These are phyloP conservation scores for Peromyscus aztecus DNA, from an alignment of 2,797 vertebrate genomes.

Conservation along the genomic window DNA sequence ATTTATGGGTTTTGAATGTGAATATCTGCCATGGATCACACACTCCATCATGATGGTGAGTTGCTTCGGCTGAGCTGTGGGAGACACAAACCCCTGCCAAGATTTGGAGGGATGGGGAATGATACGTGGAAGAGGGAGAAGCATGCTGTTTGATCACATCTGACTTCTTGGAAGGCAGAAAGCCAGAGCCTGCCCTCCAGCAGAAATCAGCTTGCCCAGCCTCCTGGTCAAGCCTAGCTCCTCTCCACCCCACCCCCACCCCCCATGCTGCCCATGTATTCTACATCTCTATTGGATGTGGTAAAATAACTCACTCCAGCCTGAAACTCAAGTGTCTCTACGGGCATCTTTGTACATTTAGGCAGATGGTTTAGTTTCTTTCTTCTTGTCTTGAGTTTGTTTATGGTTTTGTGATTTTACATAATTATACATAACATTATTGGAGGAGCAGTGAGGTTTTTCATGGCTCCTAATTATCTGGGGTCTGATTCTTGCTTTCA, in stretches of 20 bases:
- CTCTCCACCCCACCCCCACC: background rate
- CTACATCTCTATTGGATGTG: background rate
- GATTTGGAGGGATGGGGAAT: background rate
- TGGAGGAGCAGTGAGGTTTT: conserved; percentile 21
- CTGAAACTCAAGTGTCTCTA: background rate
- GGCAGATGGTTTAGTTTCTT: background rate
- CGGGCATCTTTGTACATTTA: conserved; percentile 18
- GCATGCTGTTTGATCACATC: background rate
- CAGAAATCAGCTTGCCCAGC: background rate
- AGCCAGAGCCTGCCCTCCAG: background rate
- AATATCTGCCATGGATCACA: conserved; percentile 46
- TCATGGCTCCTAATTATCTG: background rate
- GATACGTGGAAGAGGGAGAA: background rate
- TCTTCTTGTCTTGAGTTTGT: conserved; percentile 67
- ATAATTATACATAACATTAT: conserved; percentile 59
- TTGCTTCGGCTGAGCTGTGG: background rate
- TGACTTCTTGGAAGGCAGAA: background rate
- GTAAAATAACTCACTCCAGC: background rate
- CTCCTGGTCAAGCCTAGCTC: background rate
- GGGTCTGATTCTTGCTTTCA: conserved; percentile 58
- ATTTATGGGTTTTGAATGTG: conserved; percentile 43
- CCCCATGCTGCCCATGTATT: fast-evolving
- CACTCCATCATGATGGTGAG: background rate
- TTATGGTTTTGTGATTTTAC: conserved; percentile 68
- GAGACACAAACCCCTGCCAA: background rate